These are phyloP conservation scores for Machaerirhynchus nigripectus DNA, from an alignment of 2,113 vertebrate species.

Conservation along the genomic window DNA sequence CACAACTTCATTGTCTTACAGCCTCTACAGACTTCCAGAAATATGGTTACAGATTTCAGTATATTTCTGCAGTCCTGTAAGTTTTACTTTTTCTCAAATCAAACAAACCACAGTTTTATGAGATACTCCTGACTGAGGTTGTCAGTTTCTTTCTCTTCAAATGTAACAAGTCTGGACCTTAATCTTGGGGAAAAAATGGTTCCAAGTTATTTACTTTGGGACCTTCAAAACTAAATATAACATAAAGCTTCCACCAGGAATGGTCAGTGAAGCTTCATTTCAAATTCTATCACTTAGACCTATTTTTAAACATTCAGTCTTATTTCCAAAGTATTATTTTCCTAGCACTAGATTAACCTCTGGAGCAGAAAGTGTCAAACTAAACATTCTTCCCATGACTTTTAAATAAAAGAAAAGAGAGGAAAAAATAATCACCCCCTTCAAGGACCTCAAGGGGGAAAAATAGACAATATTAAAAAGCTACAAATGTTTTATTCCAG, in stretches of 20 bases:
- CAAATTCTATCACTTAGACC: neutral
- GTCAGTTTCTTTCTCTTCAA: slow-evolving; percentile 1
- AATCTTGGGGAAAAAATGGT: neutral
- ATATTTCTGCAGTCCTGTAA: neutral
- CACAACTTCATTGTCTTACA: neutral
- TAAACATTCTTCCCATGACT: neutral
- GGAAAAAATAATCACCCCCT: neutral
- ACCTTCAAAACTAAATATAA: slow-evolving; percentile 4
- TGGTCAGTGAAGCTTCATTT: neutral
- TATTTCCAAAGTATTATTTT: neutral
- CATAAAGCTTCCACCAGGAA: neutral
- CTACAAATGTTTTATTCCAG: neutral
- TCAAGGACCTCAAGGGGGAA: neutral
- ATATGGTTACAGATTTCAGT: neutral
- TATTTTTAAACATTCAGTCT: neutral
- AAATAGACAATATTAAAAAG: neutral
- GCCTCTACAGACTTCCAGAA: neutral
- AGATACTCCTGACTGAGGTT: neutral
- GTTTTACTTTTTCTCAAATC: neutral
- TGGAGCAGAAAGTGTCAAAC: neutral
- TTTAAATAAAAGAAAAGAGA: neutral
- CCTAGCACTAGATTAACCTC: neutral
- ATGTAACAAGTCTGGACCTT: neutral
- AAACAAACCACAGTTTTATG: neutral
- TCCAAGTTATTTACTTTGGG: neutral